Conservation (phyloP, 2,113 vertebrate species). For the Aleadryas rufinucha region DNA sequence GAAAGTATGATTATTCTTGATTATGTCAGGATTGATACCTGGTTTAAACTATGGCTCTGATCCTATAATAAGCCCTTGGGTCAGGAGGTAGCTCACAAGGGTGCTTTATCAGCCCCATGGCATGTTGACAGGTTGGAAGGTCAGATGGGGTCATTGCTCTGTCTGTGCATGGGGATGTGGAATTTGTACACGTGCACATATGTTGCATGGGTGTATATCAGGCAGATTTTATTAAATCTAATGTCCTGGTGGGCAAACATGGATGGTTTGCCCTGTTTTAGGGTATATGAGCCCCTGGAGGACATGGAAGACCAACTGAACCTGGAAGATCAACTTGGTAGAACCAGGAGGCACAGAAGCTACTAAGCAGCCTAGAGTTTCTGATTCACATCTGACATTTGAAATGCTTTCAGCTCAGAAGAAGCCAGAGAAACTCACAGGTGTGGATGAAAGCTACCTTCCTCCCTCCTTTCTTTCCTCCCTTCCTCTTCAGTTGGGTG, state of each 20-base stretch:
- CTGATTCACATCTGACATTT: not conserved
- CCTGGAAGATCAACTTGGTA: not conserved
- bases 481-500: not conserved
- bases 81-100: not conserved
- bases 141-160: not conserved
- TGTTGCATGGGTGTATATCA: not conserved
- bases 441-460: not conserved
- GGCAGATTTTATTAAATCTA: not conserved
- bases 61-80: not conserved
- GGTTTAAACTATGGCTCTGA: not conserved
- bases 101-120: not conserved
- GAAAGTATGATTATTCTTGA: not conserved
- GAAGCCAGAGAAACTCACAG: not conserved
- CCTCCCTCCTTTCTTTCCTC: not conserved
- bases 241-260: not conserved
- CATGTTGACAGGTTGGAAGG: not conserved
- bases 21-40: not conserved
- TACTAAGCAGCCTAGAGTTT: not conserved
- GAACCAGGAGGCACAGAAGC: not conserved
- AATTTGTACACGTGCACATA: accelerated
- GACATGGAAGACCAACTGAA: not conserved
- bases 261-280: not conserved
- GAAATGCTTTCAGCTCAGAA: not conserved
- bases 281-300: not conserved
- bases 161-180: not conserved